Conservation (phyloP, 2,113 vertebrate genomes). For the Formicarius rufipectus region DNA sequence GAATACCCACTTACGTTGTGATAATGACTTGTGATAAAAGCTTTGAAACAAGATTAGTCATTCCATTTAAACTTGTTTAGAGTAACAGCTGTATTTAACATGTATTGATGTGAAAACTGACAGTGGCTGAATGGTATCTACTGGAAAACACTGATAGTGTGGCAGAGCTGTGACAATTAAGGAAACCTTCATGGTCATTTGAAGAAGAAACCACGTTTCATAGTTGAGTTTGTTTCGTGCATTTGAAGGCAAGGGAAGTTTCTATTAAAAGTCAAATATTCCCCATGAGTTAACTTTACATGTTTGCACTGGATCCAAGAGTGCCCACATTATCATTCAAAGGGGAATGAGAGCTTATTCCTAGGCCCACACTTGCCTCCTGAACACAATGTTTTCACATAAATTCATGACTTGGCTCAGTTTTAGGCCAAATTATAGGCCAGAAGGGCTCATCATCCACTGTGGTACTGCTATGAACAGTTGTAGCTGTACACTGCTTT, state of each 20-base stretch:
- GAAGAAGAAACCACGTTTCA: neutral
- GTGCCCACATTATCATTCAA: neutral
- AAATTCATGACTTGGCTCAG: neutral
- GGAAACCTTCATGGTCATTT: neutral
- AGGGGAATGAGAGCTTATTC: neutral
- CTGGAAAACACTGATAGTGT: neutral
- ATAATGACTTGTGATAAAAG: neutral
- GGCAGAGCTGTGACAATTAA: neutral
- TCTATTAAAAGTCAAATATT: neutral
- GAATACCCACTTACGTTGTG: fast-evolving
- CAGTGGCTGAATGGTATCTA: neutral
- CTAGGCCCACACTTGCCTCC: neutral
- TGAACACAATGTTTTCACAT: neutral
- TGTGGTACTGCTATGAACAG: neutral
- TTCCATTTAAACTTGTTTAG: neutral
- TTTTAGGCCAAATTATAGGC: neutral
- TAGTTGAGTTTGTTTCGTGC: neutral
- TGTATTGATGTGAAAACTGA: neutral
- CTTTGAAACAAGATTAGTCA: neutral
- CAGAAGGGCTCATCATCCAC: neutral
- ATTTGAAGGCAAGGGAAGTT: neutral
- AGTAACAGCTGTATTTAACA: neutral
- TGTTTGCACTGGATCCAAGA: neutral
- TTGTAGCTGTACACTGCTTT: neutral
- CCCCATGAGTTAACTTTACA: neutral